These are phyloP conservation scores for Strigamia transsilvanica DNA, from an alignment of 2,888 invertebrate genomes.

Conservation along the genomic window DNA sequence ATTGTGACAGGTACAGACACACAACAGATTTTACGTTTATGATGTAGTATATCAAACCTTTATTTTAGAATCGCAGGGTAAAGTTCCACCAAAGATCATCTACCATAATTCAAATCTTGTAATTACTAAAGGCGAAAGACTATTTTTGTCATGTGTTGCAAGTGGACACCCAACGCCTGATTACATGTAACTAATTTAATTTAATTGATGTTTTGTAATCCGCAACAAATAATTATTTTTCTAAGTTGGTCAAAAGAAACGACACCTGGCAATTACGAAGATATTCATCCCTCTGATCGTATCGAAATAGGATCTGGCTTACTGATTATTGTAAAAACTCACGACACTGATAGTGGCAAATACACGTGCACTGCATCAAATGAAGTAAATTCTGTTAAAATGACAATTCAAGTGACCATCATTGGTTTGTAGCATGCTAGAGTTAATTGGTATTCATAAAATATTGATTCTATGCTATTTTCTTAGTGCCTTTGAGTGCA, in stretches of 20 bases:
- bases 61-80: constrained; percentile 43
- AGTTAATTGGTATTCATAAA: background rate
- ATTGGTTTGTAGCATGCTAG: constrained; percentile 17
- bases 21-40: too few species aligned
- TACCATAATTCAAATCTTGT: background rate
- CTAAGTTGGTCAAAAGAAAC: too few species aligned
- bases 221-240: too few species aligned
- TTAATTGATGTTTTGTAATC: too few species aligned
- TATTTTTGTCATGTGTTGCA: constrained; percentile 5
- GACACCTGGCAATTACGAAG: too few species aligned
- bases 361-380: constrained; percentile 37
- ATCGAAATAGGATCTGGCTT: too few species aligned
- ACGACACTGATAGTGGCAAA: too few species aligned
- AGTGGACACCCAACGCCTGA: background rate
- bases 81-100: constrained; percentile 33
- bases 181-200: too few species aligned
- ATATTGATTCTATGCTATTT: background rate
- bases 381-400: background rate
- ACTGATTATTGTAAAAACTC: too few species aligned
- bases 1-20: background rate
- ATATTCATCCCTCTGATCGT: too few species aligned
- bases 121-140: background rate
- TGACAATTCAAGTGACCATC: background rate
- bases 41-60: too few species aligned
- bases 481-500: constrained; percentile 8